Percentiles rank a stretch among this genome's conserved stretches.
Evolutionary conservation across 2,113 vertebrate species (phyloP).

Genomic region (Nerophis lumbriciformis): DNA sequence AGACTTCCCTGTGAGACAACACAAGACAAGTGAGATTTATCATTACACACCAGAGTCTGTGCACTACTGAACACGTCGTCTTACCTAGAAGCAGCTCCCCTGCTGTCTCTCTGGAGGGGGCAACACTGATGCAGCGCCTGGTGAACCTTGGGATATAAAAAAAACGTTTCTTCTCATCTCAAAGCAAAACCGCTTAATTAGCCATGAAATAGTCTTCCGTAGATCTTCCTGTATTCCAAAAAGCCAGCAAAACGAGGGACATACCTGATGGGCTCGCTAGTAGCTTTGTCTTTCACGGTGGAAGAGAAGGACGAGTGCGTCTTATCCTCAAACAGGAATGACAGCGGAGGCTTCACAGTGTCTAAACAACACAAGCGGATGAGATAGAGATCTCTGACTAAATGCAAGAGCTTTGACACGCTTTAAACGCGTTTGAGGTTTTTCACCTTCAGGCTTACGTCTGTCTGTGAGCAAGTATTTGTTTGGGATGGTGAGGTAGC

Average conservation of each 20-base stretch:
- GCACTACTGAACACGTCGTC: slow-evolving; percentile 10
- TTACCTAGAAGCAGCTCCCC: slow-evolving; percentile 92
- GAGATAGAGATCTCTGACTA: neutral
- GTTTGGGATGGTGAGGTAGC: slow-evolving; percentile 96
- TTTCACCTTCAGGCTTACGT: slow-evolving; percentile 85
- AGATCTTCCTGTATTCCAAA: neutral
- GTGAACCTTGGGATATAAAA: slow-evolving; percentile 78
- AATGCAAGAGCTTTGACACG: neutral
- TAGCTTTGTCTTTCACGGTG: slow-evolving; percentile 98
- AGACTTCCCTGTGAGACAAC: slow-evolving; percentile 81
- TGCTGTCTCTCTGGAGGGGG: slow-evolving; percentile 91
- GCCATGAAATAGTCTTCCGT: slow-evolving; percentile 7
- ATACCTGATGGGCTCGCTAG: slow-evolving; percentile 91
- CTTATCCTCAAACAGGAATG: slow-evolving; percentile 95
- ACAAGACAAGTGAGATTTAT: slow-evolving; percentile 15
- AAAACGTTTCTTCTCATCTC: slow-evolving; percentile 10
- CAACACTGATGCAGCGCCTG: slow-evolving; percentile 89
- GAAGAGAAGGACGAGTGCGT: slow-evolving; percentile 95
- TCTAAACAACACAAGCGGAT: slow-evolving; percentile 61
- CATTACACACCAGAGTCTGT: slow-evolving; percentile 7
- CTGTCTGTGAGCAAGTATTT: slow-evolving; percentile 93
- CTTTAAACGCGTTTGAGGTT: neutral
- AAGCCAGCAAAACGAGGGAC: slow-evolving; percentile 2
- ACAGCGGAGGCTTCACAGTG: slow-evolving; percentile 78
- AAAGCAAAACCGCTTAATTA: slow-evolving; percentile 5